Conservation (phyloP, 64 coral and sea anemone species). For the Actinia equina region DNA sequence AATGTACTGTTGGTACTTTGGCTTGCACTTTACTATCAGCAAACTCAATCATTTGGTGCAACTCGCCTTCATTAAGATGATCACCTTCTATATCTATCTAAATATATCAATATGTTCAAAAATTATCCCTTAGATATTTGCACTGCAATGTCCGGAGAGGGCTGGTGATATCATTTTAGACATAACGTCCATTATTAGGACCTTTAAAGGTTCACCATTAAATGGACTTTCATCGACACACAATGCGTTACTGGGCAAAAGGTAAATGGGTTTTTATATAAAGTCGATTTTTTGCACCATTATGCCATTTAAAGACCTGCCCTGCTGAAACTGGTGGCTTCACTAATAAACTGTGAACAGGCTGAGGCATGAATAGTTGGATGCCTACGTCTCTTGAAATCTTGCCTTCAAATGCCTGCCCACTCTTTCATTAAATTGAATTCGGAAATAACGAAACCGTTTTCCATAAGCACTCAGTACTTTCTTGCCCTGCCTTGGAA, state of each 20-base stretch:
- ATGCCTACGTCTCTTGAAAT: no score
- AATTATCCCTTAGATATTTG: constrained; percentile 22
- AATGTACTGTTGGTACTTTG: constrained; percentile 20
- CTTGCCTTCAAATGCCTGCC: no score
- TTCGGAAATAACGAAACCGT: constrained; percentile 46
- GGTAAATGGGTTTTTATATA: constrained; percentile 23
- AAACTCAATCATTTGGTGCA: constrained; percentile 35
- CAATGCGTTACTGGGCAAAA: constrained; percentile 24
- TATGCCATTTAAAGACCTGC: constrained; percentile 34
- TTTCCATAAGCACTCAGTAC: constrained; percentile 51
- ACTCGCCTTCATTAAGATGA: constrained; percentile 22
- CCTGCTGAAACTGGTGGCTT: constrained; percentile 12
- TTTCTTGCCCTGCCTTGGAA: constrained; percentile 46
- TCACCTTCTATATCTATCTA: constrained; percentile 38
- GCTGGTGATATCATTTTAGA: no score
- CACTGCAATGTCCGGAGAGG: not conserved
- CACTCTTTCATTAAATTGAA: constrained; percentile 36
- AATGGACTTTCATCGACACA: constrained; percentile 40
- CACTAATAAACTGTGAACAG: not conserved
- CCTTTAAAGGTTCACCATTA: constrained; percentile 28
- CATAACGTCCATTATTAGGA: constrained; percentile 10
- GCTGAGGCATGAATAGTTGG: no score
- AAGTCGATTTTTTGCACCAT: constrained; percentile 39
- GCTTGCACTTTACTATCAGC: constrained; percentile 27
- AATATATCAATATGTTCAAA: constrained; percentile 30